Evolutionary conservation across 1,140 invertebrate species (phyloP).

Genomic region (Anoplophora glabripennis): DNA sequence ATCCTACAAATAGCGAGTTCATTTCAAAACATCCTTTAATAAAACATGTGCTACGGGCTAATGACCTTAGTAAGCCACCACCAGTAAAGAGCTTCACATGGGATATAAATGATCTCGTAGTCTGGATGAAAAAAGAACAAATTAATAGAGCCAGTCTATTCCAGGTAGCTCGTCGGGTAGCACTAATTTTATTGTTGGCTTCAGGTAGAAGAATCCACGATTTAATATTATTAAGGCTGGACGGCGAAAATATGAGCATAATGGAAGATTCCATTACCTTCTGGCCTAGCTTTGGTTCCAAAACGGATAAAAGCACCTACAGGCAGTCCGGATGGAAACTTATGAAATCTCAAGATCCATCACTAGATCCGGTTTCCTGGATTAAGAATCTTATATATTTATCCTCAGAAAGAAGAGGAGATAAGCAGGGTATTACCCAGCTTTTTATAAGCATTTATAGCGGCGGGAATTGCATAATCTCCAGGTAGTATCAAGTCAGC

Average conservation of each 20-base stretch:
- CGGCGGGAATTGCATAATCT: conserved; percentile 33
- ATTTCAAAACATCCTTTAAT: not conserved
- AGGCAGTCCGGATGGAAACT: conserved; percentile 44
- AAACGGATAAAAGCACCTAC: conserved; percentile 38
- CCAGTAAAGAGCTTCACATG: not conserved
- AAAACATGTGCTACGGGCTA: conserved; percentile 4
- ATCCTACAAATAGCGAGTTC: not conserved
- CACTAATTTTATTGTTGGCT: conserved; percentile 32
- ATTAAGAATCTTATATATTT: conserved; percentile 26
- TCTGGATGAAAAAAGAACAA: not conserved
- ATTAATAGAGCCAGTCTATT: conserved; percentile 29
- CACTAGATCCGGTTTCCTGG: conserved; percentile 8
- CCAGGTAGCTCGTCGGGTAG: conserved; percentile 34
- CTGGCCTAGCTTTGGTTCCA: conserved; percentile 43
- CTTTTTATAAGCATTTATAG: too few relatives aligned
- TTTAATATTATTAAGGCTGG: conserved; percentile 38
- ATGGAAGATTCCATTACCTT: conserved; percentile 27
- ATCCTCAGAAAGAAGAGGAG: conserved; percentile 23
- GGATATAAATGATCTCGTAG: not conserved
- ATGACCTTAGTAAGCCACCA: not conserved
- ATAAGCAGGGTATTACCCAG: too few relatives aligned
- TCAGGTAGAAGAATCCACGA: conserved; percentile 44
- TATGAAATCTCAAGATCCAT: not conserved
- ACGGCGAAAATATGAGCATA: conserved; percentile 11
- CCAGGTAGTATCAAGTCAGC: conserved; percentile 38